These are phyloP conservation scores for Lingula anatina DNA, from an alignment of 2,888 invertebrate genomes.

Conservation along the genomic window DNA sequence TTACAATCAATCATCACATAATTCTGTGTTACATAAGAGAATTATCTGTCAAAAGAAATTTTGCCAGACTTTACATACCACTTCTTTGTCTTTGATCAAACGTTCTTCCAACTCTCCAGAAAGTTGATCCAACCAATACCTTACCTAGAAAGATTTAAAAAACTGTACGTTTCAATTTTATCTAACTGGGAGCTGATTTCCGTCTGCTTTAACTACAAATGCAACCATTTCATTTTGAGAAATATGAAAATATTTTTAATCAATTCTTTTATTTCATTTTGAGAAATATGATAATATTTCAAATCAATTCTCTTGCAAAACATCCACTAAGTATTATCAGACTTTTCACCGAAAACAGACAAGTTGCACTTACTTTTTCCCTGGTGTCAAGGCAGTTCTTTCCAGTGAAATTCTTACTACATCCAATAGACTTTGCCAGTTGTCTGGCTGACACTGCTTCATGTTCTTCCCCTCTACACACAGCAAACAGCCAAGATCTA, in stretches of 20 bases:
- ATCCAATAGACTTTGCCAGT: conserved; percentile 88
- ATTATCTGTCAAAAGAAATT: too few relatives aligned
- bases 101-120: conserved; percentile 79
- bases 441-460: conserved; percentile 82
- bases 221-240: too few relatives aligned
- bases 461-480: conserved; percentile 79
- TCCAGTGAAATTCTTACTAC: conserved; percentile 87
- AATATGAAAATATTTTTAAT: not conserved
- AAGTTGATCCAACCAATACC: conserved; percentile 77
- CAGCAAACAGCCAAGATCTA: conserved; percentile 71
- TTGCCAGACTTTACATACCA: conserved; percentile 30
- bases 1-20: too few relatives aligned
- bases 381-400: conserved; percentile 38
- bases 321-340: too few relatives aligned
- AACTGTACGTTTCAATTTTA: not conserved
- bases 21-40: too few relatives aligned
- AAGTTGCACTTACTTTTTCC: conserved; percentile 39
- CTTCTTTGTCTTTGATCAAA: conserved; percentile 66
- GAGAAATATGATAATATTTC: too few relatives aligned
- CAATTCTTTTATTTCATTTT: not conserved
- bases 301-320: too few relatives aligned
- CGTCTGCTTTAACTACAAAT: too few relatives aligned
- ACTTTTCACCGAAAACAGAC: too few relatives aligned
- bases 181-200: too few relatives aligned
- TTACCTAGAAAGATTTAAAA: conserved; percentile 31